Evolutionary conservation across 2,113 vertebrate genomes (phyloP).

Genomic region (Dicaeum eximium): DNA sequence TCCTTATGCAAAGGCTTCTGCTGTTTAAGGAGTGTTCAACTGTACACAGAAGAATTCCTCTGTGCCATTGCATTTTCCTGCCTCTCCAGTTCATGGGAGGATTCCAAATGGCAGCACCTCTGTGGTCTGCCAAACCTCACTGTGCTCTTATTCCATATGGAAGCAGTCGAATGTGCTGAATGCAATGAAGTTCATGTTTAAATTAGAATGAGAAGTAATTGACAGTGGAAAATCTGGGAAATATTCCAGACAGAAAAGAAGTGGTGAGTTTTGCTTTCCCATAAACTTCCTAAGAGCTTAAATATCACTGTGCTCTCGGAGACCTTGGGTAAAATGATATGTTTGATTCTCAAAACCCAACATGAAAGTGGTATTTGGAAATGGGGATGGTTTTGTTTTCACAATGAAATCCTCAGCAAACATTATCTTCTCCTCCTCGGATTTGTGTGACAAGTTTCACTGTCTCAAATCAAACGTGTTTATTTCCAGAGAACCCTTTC

Average conservation of each 20-base stretch:
- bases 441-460: not conserved
- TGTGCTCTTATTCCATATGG: not conserved
- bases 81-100: not conserved
- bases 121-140: not conserved
- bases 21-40: not conserved
- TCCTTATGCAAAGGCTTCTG: not conserved
- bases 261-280: not conserved
- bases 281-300: not conserved
- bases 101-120: not conserved
- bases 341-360: not conserved
- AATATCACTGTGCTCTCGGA: not conserved
- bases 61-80: fast-evolving
- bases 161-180: not conserved
- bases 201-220: not conserved
- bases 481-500: not conserved
- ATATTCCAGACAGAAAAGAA: not conserved
- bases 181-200: not conserved
- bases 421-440: not conserved
- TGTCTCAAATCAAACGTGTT: not conserved
- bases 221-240: not conserved
- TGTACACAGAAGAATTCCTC: not conserved
- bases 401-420: not conserved
- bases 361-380: not conserved
- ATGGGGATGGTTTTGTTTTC: not conserved
- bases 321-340: not conserved